Percentiles rank a stretch among this genome's conserved stretches.
These are phyloP conservation scores for Pycnomerus fuliginosus DNA, from an alignment of 2,888 invertebrate species.

Conservation along the genomic window DNA sequence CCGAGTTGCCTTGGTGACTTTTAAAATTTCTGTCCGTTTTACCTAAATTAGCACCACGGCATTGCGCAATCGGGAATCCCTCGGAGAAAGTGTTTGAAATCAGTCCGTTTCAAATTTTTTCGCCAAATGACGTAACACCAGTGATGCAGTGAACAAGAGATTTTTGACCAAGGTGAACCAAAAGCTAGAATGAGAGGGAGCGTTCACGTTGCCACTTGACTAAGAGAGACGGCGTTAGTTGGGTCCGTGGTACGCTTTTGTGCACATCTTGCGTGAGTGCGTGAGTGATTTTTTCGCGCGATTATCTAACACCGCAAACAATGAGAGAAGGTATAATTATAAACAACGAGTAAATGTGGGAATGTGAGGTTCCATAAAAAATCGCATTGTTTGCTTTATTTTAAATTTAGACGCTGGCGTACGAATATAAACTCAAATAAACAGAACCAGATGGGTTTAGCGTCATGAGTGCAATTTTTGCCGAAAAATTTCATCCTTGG, in stretches of 20 bases:
- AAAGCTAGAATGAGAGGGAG: conserved; percentile 42
- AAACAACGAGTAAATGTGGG: no score
- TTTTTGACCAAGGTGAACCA: conserved; percentile 40
- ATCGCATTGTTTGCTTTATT: not conserved
- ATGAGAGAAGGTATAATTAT: conserved; percentile 1
- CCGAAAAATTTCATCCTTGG: not conserved
- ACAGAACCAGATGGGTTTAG: conserved; percentile 23
- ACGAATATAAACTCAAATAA: conserved; percentile 26
- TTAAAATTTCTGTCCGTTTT: no score
- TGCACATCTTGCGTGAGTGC: conserved; percentile 25
- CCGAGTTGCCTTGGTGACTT: conserved; percentile 19
- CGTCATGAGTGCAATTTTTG: conserved; percentile 19
- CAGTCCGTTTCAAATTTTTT: no score
- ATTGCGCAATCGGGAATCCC: not conserved
- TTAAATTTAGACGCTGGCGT: conserved; percentile 26
- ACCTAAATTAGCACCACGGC: no score
- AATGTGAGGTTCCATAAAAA: no score
- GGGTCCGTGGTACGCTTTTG: conserved; percentile 33
- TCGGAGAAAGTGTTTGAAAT: conserved; percentile 12
- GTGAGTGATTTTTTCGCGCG: conserved; percentile 4
- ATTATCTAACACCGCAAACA: no score
- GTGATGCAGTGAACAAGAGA: conserved; percentile 31
- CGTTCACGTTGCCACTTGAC: conserved; percentile 25
- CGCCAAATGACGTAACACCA: not conserved
- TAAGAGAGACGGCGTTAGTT: conserved; percentile 39